These are phyloP conservation scores for Crotalus viridis DNA, from an alignment of 2,113 vertebrate genomes.

Conservation along the genomic window DNA sequence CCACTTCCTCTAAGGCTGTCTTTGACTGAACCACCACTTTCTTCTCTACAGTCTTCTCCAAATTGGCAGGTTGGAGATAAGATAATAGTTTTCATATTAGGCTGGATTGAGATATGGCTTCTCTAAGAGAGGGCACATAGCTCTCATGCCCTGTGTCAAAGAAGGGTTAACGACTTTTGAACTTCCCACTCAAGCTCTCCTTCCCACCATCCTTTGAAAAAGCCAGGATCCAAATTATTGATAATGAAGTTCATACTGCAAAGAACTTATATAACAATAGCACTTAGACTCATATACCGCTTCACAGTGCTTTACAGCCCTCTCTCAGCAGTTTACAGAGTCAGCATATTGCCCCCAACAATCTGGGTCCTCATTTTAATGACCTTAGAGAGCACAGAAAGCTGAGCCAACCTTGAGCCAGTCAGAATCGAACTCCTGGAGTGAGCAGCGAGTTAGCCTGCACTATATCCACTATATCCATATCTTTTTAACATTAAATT, in stretches of 20 bases:
- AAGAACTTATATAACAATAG: neutral
- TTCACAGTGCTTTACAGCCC: no score
- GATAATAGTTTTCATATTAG: neutral
- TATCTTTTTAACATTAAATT: neutral
- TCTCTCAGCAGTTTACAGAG: no score
- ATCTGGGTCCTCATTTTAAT: no score
- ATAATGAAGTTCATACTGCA: neutral
- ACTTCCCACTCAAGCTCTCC: neutral
- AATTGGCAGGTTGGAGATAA: neutral
- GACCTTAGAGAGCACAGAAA: no score
- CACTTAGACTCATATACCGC: no score
- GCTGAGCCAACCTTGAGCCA: no score
- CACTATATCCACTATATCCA: no score
- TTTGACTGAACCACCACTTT: neutral
- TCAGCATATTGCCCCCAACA: no score
- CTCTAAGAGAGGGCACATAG: neutral
- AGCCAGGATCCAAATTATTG: neutral
- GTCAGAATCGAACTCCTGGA: no score
- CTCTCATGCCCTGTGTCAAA: neutral
- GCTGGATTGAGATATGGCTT: neutral
- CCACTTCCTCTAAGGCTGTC: neutral
- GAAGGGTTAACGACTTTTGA: neutral
- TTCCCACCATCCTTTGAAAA: neutral
- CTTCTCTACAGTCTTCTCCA: neutral
- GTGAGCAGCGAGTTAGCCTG: no score